phyloP scores from a whole-genome alignment of 1,140 invertebrate genomes.

The Drosophila guanche region DNA sequence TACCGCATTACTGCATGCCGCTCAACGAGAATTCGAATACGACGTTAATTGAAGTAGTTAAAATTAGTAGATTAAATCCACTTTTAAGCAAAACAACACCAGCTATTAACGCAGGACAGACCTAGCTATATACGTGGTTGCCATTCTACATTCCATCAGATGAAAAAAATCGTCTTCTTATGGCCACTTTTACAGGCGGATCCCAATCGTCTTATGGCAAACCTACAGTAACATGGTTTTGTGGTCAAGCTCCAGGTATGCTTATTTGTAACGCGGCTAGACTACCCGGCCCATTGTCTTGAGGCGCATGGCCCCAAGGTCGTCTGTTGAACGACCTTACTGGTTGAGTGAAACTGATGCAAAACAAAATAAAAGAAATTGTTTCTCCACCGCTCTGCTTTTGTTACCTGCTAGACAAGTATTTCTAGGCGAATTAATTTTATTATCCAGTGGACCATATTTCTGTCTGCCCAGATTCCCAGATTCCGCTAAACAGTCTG shows the following conservation, averaged over 20 bases:
- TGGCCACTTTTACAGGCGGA: too few relatives aligned
- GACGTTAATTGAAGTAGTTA: conserved; percentile 12
- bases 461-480: too few relatives aligned
- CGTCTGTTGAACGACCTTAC: conserved; percentile 12
- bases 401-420: too few relatives aligned
- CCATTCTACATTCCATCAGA: conserved; percentile 6
- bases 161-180: too few relatives aligned
- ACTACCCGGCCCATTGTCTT: neutral
- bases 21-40: neutral
- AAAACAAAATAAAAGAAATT: conserved; percentile 14
- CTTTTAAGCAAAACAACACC: conserved; percentile 10
- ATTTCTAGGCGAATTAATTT: too few relatives aligned
- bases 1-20: too few relatives aligned
- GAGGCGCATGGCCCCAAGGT: conserved; percentile 10
- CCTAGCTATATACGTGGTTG: neutral
- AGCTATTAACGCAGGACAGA: conserved; percentile 1
- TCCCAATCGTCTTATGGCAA: too few relatives aligned
- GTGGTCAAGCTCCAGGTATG: conserved; percentile 7
- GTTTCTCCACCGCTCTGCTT: neutral
- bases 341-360: conserved; percentile 2
- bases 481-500: too few relatives aligned
- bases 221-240: neutral
- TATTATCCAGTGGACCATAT: too few relatives aligned
- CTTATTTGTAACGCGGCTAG: conserved; percentile 1
- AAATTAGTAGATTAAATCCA: conserved; percentile 13